A percentile compares a stretch with the other conserved stretches of the same genome.
Conservation (phyloP, 2,888 invertebrate species). For the Epirrita christyi region DNA sequence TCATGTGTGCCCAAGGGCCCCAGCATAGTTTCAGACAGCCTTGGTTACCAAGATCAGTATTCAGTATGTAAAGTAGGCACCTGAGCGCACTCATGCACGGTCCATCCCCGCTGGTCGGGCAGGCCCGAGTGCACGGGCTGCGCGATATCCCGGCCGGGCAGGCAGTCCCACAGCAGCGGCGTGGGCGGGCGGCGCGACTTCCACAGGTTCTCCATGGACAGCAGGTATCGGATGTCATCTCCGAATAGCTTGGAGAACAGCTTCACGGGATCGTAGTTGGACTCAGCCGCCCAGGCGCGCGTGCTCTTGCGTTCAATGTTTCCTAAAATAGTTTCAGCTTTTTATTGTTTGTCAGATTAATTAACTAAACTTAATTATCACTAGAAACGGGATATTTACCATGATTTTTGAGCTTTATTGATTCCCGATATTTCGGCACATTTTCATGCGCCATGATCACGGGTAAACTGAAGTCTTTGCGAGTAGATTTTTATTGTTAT, state of each 20-base stretch:
- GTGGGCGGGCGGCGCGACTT: conserved; percentile 93
- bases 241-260: conserved; percentile 96
- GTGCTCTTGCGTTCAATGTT: conserved; percentile 89
- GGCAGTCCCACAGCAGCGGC: conserved; percentile 89
- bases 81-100: conserved; percentile 89
- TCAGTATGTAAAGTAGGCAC: conserved; percentile 44
- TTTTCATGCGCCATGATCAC: too few species aligned
- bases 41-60: too few species aligned
- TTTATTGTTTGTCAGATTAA: neutral
- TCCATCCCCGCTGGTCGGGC: conserved; percentile 92
- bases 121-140: conserved; percentile 79
- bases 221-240: conserved; percentile 97
- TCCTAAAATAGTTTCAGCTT: conserved; percentile 20
- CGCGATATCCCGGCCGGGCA: conserved; percentile 83
- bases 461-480: too few species aligned
- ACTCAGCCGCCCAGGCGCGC: conserved; percentile 94
- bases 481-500: too few species aligned
- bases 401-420: too few species aligned
- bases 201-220: conserved; percentile 98
- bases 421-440: too few species aligned
- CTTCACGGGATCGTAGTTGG: conserved; percentile 92
- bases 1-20: too few species aligned
- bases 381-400: too few species aligned
- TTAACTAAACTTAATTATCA: too few species aligned
- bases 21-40: too few species aligned